A percentile compares a stretch with the other conserved stretches of the same genome.
Conservation (phyloP, 2,888 invertebrate genomes). For the Plagodis pulveraria region DNA sequence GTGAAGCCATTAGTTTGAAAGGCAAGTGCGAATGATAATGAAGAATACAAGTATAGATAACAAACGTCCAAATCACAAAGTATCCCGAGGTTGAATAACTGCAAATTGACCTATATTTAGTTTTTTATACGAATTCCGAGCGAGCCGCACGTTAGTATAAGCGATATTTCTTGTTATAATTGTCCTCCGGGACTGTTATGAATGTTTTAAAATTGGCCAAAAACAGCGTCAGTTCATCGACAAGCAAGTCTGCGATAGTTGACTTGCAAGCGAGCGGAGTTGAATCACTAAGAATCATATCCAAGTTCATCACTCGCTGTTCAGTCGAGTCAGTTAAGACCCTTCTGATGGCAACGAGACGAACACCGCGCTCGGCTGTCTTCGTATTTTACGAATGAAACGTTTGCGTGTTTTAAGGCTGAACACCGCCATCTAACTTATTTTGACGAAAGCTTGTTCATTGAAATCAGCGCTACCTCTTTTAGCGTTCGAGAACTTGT, state of each 20-base stretch:
- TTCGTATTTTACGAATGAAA: slow-evolving; percentile 28
- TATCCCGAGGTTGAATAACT: too few species aligned
- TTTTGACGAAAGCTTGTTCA: neutral
- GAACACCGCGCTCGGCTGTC: neutral
- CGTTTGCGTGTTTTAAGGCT: slow-evolving; percentile 44
- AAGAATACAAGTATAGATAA: too few species aligned
- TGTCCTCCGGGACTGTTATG: too few species aligned
- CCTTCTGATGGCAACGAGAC: slow-evolving; percentile 59
- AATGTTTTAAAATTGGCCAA: slow-evolving; percentile 51
- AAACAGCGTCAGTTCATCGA: slow-evolving; percentile 74
- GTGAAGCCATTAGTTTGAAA: too few species aligned
- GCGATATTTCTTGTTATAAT: too few species aligned
- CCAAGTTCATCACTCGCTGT: slow-evolving; percentile 79
- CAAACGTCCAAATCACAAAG: too few species aligned
- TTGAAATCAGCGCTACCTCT: neutral
- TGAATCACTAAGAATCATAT: slow-evolving; percentile 69
- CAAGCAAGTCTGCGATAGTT: slow-evolving; percentile 72
- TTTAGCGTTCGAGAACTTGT: slow-evolving; percentile 7
- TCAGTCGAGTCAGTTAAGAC: slow-evolving; percentile 85
- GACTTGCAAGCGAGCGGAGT: slow-evolving; percentile 65
- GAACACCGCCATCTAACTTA: slow-evolving; percentile 48
- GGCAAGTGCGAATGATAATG: too few species aligned
- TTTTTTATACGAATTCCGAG: too few species aligned
- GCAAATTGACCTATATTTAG: too few species aligned
- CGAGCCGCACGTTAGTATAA: too few species aligned